Evolutionary conservation across 2,888 invertebrate species (phyloP).

Genomic region (Chironomus riparius): DNA sequence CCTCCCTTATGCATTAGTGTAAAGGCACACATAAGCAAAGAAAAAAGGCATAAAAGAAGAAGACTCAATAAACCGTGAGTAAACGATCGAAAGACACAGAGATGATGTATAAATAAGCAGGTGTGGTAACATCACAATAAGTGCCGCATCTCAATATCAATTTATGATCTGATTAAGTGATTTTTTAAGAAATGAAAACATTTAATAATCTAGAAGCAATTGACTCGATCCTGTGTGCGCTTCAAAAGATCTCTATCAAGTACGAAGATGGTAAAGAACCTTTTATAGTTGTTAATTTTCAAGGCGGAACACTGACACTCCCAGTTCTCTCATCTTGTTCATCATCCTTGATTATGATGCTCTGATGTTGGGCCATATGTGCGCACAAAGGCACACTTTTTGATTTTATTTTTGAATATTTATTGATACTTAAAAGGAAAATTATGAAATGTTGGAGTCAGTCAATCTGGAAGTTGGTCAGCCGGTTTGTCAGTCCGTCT

Average conservation of each 20-base stretch:
- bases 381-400: not conserved
- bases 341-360: conserved; percentile 9
- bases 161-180: not conserved
- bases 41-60: not conserved
- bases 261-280: not conserved
- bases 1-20: not conserved
- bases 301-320: conserved; percentile 9
- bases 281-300: not conserved
- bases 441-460: no score
- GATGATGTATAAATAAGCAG: no score
- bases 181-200: not conserved
- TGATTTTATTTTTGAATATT: not conserved
- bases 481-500: no score
- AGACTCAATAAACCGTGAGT: not conserved
- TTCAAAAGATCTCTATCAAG: not conserved
- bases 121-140: no score
- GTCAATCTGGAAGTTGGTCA: no score
- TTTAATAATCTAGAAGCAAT: not conserved
- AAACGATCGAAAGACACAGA: no score
- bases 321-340: conserved; percentile 5
- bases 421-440: not conserved
- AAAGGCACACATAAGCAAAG: no score
- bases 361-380: not conserved
- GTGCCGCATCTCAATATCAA: not conserved
- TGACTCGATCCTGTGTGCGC: not conserved